Conservation (phyloP, 2,888 invertebrate genomes). For the Pinctada fucata region DNA sequence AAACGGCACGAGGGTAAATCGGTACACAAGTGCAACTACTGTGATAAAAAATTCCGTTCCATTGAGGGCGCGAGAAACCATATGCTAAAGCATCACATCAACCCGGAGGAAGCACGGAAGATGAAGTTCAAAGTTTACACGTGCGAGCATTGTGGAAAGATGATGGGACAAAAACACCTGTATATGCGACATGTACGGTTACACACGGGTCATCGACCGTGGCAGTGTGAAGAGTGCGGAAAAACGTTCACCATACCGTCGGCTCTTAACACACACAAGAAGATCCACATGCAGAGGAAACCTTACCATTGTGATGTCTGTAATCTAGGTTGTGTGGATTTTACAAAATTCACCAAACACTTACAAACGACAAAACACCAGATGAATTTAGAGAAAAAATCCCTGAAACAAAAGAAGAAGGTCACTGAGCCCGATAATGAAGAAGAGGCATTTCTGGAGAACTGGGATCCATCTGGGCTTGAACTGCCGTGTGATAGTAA, state of each 20-base stretch:
- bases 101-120: constrained; percentile 12
- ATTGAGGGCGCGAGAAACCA: constrained; percentile 26
- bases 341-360: constrained; percentile 27
- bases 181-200: constrained; percentile 32
- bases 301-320: constrained; percentile 27
- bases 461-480: neutral
- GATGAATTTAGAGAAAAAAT: neutral
- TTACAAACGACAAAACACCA: constrained; percentile 7
- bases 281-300: constrained; percentile 25
- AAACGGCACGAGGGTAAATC: constrained; percentile 23
- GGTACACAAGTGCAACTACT: constrained; percentile 27
- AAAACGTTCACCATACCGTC: constrained; percentile 27
- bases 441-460: neutral
- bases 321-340: constrained; percentile 23
- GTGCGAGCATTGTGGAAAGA: constrained; percentile 29
- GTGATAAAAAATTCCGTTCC: constrained; percentile 30
- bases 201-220: constrained; percentile 34
- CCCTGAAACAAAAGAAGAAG: neutral
- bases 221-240: constrained; percentile 24
- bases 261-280: constrained; percentile 28
- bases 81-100: constrained; percentile 27
- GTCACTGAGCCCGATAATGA: neutral
- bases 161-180: constrained; percentile 32
- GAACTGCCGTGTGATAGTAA: neutral
- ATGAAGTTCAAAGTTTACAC: constrained; percentile 28